A percentile compares a stretch with the other conserved stretches of the same genome.
Evolutionary conservation across 2,888 invertebrate species (phyloP).

Genomic region (Drosophila greeni): DNA sequence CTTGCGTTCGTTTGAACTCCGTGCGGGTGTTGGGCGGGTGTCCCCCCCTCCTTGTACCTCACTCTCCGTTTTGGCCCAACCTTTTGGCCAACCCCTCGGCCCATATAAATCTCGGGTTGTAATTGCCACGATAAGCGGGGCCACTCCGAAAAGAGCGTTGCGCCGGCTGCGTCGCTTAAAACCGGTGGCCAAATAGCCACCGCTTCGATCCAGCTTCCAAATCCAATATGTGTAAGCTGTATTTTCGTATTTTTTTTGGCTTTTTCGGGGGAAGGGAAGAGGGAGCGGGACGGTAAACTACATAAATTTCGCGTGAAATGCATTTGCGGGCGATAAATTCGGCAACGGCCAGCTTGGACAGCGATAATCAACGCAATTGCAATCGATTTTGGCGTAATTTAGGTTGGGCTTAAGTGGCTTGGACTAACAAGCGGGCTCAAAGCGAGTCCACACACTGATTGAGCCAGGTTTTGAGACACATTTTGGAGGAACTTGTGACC

Average conservation of each 20-base stretch:
- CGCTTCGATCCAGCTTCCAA: constrained; percentile 37
- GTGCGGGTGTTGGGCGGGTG: constrained; percentile 54
- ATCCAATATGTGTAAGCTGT: constrained; percentile 26
- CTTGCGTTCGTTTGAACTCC: constrained; percentile 71
- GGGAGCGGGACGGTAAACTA: constrained; percentile 49
- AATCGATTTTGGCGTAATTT: constrained; percentile 73
- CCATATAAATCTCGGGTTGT: constrained; percentile 70
- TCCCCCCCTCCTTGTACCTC: neutral
- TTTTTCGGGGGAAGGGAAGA: neutral
- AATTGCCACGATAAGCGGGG: constrained; percentile 67
- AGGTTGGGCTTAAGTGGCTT: constrained; percentile 69
- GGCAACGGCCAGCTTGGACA: constrained; percentile 60
- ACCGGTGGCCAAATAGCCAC: constrained; percentile 63
- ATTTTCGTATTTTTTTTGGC: constrained; percentile 43
- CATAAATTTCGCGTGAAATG: constrained; percentile 73
- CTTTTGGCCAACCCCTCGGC: constrained; percentile 26
- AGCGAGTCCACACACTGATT: constrained; percentile 48
- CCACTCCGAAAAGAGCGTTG: constrained; percentile 43
- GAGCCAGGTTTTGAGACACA: constrained; percentile 29
- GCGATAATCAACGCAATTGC: constrained; percentile 74
- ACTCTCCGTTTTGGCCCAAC: neutral
- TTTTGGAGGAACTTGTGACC: constrained; percentile 8
- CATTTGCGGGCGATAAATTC: constrained; percentile 70
- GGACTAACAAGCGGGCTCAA: constrained; percentile 54
- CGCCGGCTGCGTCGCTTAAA: constrained; percentile 57